Evolutionary conservation across 1,140 invertebrate genomes (phyloP), one percentile per base, ranked within the genome.

Genomic region (Halotydeus destructor): DNA sequence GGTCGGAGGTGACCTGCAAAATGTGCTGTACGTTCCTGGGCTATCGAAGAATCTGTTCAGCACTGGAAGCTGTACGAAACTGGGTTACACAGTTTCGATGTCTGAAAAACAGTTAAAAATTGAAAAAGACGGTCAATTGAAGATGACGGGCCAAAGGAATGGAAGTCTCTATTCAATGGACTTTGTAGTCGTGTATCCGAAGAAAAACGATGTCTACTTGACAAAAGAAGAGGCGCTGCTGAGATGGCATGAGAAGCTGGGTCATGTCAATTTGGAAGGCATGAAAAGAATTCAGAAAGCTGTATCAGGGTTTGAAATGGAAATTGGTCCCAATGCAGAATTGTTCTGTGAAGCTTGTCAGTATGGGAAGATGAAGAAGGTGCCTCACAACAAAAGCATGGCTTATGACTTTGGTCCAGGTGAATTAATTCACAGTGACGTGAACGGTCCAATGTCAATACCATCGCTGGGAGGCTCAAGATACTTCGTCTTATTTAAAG

Each of bases 191-290:
- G n/a, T n/a, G n/a, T 35, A 21, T 11, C 16, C 9, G 18, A 16
- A 2, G 2, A 35, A 3, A 3, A 21, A 18, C 22, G 9, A n/a
- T n/a, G 3, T 1, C 11, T 11, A 35, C 3, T 3, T 18, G 16
- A 18, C 22, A 4, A 35, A 35, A 35, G 33, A 12, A 3, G 32
- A 30, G 12, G 9, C 12, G 8, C 12, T 38, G 11, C 23, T 6
- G 27, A 14, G 11, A 25, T 38, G 37, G 37, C 37, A 38, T 38
- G 37, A 38, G 18, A 9, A 25, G n/a, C n/a, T 38, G 9, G 37
- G 37, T 25, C 37, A 38, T 27, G 21, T 38, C 37, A 9, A 23
- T 27, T 21, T 38, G 12, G 37, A 38, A 3, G 8, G 37, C 1
- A 23, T 31, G n/a, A 14, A 3, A 2, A 38, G 18, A 22, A 31